Evolutionary conservation across 2,888 invertebrate species (phyloP).

Genomic region (Megastigmus dorsalis): DNA sequence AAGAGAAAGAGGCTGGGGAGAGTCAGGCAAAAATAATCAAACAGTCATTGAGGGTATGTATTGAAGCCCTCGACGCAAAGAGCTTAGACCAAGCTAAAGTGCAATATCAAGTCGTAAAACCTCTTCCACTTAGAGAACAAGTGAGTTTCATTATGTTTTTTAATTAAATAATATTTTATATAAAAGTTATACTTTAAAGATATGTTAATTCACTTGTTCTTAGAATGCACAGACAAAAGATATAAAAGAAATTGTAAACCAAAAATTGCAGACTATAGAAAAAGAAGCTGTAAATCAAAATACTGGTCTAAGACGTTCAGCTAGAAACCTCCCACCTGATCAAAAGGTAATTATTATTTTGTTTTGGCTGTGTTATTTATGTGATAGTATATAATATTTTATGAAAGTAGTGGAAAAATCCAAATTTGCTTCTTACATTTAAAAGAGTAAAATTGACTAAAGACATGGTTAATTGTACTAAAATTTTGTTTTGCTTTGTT

Average conservation of each 20-base stretch:
- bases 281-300: background rate
- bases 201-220: background rate
- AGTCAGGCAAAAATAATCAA: slow-evolving; percentile 19
- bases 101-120: background rate
- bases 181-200: background rate
- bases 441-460: too few relatives aligned
- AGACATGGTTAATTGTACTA: too few relatives aligned
- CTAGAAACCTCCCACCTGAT: slow-evolving; percentile 58
- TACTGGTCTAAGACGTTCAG: slow-evolving; percentile 61
- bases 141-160: slow-evolving; percentile 14
- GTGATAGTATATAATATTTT: background rate
- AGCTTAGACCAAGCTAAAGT: background rate
- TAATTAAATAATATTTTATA: background rate
- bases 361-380: too few relatives aligned
- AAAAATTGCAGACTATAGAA: background rate
- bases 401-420: too few relatives aligned
- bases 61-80: slow-evolving; percentile 20
- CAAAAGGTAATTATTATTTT: slow-evolving; percentile 59
- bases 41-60: background rate
- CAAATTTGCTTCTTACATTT: background rate
- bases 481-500: background rate
- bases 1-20: background rate
- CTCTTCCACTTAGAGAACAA: background rate
- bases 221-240: too few relatives aligned
- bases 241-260: background rate